These are phyloP conservation scores for Diloba caeruleocephala DNA, from an alignment of 2,888 invertebrate genomes.

Conservation along the genomic window DNA sequence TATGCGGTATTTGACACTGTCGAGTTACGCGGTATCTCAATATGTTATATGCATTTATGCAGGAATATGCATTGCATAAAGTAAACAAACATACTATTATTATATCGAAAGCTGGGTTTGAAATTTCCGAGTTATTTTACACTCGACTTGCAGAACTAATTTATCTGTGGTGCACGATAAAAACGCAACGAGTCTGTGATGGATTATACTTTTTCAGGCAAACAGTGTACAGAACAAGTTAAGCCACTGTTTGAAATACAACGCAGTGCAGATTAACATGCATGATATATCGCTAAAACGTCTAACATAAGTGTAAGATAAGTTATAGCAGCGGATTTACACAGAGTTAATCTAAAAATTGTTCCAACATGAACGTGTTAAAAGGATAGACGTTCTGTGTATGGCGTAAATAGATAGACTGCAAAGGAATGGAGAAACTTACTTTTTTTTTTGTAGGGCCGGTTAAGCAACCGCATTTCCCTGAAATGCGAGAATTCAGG, in stretches of 20 bases:
- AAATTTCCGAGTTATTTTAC: slow-evolving; percentile 9
- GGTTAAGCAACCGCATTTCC: too few species aligned
- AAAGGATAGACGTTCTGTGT: slow-evolving; percentile 30
- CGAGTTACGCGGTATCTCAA: too few species aligned
- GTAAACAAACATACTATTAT: too few species aligned
- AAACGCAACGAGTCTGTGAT: slow-evolving; percentile 31
- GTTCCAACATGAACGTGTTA: slow-evolving; percentile 43
- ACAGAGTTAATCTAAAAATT: slow-evolving; percentile 36
- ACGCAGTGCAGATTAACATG: slow-evolving; percentile 61
- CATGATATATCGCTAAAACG: slow-evolving; percentile 61
- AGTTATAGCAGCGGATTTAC: slow-evolving; percentile 43
- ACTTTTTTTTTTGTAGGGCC: too few species aligned
- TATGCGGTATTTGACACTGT: too few species aligned
- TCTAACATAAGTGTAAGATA: slow-evolving; percentile 45
- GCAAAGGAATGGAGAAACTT: slow-evolving; percentile 2
- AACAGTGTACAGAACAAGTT: slow-evolving; percentile 46
- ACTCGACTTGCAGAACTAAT: slow-evolving; percentile 23
- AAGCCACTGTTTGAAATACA: slow-evolving; percentile 61
- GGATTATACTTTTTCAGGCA: slow-evolving; percentile 36
- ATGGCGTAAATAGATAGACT: slow-evolving; percentile 4
- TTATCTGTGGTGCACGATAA: slow-evolving; percentile 23
- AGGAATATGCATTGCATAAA: too few species aligned
- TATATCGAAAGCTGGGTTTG: too few species aligned
- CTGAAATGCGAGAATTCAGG: too few species aligned
- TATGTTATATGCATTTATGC: too few species aligned